Conservation (phyloP, 1,140 invertebrate species). For the Atta colombica region DNA sequence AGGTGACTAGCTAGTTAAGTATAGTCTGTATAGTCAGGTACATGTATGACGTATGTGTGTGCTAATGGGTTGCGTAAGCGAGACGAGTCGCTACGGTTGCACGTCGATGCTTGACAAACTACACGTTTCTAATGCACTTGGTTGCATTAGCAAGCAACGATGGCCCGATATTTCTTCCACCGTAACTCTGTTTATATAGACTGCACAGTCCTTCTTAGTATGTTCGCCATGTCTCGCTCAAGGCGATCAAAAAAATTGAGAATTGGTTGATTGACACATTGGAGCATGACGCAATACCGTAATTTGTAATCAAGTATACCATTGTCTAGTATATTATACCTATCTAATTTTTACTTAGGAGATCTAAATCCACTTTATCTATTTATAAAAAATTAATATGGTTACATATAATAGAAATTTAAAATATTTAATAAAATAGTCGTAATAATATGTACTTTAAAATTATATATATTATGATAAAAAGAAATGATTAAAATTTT, state of each 20-base stretch:
- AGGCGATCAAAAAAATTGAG: conserved; percentile 20
- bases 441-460: too few relatives aligned
- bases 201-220: conserved; percentile 15
- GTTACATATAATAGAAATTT: neutral
- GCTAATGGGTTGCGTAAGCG: conserved; percentile 70
- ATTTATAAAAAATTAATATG: neutral
- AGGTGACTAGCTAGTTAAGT: conserved; percentile 29
- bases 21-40: conserved; percentile 66
- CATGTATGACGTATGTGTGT: conserved; percentile 4
- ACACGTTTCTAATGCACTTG: conserved; percentile 63
- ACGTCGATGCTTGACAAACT: conserved; percentile 64
- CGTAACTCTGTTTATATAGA: conserved; percentile 43
- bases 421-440: neutral
- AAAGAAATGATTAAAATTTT: neutral
- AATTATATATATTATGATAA: neutral
- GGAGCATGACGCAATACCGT: neutral
- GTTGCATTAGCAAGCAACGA: conserved; percentile 52
- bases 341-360: neutral
- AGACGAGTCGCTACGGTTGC: conserved; percentile 49
- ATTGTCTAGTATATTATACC: neutral
- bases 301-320: neutral
- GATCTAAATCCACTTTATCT: neutral
- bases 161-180: conserved; percentile 52
- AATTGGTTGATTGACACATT: conserved; percentile 48
- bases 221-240: conserved; percentile 29